A percentile compares a stretch with the other conserved stretches of the same genome.
These are phyloP conservation scores for Aptenodytes patagonicus DNA, from an alignment of 2,113 vertebrate genomes.

Conservation along the genomic window DNA sequence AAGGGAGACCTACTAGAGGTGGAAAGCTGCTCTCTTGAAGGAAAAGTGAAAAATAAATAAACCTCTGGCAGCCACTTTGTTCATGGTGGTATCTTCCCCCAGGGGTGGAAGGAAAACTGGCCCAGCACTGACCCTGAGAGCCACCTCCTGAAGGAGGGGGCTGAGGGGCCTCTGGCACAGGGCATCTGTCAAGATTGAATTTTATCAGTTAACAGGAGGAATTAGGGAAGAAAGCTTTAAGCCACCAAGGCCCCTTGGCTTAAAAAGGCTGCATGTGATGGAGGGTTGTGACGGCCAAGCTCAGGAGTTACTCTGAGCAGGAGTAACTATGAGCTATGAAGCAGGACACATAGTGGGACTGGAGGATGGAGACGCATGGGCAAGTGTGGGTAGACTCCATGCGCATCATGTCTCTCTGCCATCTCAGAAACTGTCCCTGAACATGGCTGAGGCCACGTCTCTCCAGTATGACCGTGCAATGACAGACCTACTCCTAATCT, in stretches of 20 bases:
- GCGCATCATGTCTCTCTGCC: accelerated
- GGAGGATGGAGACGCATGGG: background rate
- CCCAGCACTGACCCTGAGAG: background rate
- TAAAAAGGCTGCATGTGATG: background rate
- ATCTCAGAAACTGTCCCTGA: background rate
- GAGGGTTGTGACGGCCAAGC: background rate
- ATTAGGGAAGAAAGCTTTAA: background rate
- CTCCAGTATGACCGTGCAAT: background rate
- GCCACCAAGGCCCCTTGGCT: background rate
- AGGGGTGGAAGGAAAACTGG: background rate
- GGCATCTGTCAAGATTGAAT: background rate
- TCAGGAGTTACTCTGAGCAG: background rate
- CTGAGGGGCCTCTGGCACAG: background rate
- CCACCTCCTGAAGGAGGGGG: background rate
- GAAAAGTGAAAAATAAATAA: background rate
- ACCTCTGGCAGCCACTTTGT: background rate
- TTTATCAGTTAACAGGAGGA: background rate
- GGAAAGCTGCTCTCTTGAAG: background rate
- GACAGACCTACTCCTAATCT: background rate
- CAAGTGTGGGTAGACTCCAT: background rate
- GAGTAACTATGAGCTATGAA: background rate
- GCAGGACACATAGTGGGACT: background rate
- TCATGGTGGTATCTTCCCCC: background rate
- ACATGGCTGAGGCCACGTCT: background rate
- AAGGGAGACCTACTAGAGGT: background rate